Conservation (phyloP, 2,797 vertebrate genomes). For the Gallinago stenura region DNA sequence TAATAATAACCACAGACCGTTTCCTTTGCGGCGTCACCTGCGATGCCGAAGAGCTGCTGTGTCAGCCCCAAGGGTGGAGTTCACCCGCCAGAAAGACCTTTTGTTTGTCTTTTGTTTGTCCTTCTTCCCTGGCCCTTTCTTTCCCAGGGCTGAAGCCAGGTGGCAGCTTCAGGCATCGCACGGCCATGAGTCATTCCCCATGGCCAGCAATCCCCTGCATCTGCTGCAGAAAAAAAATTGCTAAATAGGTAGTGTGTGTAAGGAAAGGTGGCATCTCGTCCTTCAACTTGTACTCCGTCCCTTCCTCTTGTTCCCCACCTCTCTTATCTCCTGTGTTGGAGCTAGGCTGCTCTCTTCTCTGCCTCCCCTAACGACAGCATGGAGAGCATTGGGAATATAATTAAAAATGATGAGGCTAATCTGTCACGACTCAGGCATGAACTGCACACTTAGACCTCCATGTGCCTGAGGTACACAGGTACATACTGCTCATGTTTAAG, state of each 20-base stretch:
- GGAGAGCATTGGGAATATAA: neutral
- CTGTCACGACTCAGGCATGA: neutral
- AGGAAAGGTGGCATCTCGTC: neutral
- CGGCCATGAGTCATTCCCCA: neutral
- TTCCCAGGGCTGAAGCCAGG: neutral
- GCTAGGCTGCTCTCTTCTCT: neutral
- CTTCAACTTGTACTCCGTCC: rapidly evolving
- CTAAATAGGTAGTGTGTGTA: neutral
- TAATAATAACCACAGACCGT: neutral
- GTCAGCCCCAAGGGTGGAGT: neutral
- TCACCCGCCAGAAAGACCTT: neutral
- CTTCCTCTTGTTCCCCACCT: neutral
- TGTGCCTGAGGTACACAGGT: neutral
- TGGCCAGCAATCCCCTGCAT: neutral
- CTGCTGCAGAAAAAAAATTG: neutral
- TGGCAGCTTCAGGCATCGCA: neutral
- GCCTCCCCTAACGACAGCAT: neutral
- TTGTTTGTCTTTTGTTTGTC: neutral
- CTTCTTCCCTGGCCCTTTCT: neutral
- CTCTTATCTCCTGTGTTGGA: neutral
- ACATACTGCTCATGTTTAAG: neutral
- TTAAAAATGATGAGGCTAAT: neutral
- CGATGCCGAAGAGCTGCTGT: neutral
- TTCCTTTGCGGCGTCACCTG: neutral
- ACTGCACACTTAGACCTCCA: neutral